These are phyloP conservation scores for Bombylius major DNA, from an alignment of 2,888 invertebrate species.

Conservation along the genomic window DNA sequence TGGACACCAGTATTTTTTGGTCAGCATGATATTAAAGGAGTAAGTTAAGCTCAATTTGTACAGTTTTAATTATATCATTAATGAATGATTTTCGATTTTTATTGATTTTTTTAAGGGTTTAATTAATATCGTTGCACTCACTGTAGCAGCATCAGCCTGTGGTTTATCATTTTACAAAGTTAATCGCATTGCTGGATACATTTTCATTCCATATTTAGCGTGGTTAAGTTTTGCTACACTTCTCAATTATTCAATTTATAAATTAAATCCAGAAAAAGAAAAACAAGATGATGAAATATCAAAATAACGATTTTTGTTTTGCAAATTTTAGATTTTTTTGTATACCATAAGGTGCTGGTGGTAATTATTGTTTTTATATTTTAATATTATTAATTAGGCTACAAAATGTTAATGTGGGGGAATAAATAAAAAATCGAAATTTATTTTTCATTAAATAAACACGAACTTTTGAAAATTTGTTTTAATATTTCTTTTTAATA, in stretches of 20 bases:
- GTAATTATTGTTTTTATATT: too few species aligned
- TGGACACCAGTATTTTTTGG: slow-evolving; percentile 82
- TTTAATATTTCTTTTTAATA: too few species aligned
- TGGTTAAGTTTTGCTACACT: slow-evolving; percentile 60
- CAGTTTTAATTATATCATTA: background rate
- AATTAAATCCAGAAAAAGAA: slow-evolving; percentile 40
- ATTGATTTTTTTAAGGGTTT: slow-evolving; percentile 42
- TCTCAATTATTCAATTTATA: slow-evolving; percentile 54
- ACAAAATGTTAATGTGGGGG: too few species aligned
- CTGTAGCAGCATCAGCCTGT: slow-evolving; percentile 45
- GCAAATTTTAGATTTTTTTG: too few species aligned
- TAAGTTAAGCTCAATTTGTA: slow-evolving; percentile 30
- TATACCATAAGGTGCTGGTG: too few species aligned
- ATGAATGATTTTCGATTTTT: background rate
- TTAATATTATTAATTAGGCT: too few species aligned
- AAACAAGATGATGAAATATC: slow-evolving; percentile 6
- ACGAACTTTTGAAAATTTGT: too few species aligned
- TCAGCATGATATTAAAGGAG: slow-evolving; percentile 54
- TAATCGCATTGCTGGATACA: slow-evolving; percentile 49
- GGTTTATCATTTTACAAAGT: slow-evolving; percentile 47
- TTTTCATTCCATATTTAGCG: slow-evolving; percentile 62
- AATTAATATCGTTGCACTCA: slow-evolving; percentile 46
- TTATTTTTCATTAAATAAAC: too few species aligned
- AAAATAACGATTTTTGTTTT: background rate
- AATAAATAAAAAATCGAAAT: too few species aligned